Base-by-base conservation (phyloP, 2,888 invertebrate species). In the Embidobia sp. region DNA sequence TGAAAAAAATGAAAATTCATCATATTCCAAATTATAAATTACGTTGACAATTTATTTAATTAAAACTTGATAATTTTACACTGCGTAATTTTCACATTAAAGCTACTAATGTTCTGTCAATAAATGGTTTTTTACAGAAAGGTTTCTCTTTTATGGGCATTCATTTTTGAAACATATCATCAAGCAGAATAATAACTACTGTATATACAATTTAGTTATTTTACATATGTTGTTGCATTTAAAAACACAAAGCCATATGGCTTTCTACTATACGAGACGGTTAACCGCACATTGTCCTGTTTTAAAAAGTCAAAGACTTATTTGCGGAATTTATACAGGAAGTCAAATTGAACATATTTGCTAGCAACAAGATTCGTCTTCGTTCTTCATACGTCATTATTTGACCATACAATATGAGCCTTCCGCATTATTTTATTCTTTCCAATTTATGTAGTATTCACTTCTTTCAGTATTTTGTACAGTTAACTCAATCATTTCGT, bases 221-320 rank as follows among this genome's bases (percentile, higher is more conserved):
- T 69, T 63, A 19, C 76, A 59, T 59, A 76, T 76, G 75, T 37
- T 29, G 55, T 37, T 37, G 33, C 46, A 46, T 44, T 22, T 64
- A 64, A 76, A 66, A 57, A 46, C 46, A n/a, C 15, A 59, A 37
- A 59, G 59, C 70, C 76, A 76, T 76, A 76, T 76, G 76, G 76
- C 31, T 33, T 22, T 40, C 33, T 57, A 46, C 18, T 49, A 53
- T 44, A 53, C 53, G 76, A 70, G 69, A 76, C 69, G 64, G 69
- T 70, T 76, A 76, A 76, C 76, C 76, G 64, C 76, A 76, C 27
- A 64, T 76, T 70, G 70, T 70, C 70, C 64, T 70, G 10, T 10
- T 42, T 49, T 59, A 64, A 76, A 76, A 64, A 64, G 51, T 51
- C 64, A 44, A 66, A 69, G 53, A 63, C 57, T 64, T 63, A 15